Conservation (phyloP, 2,113 vertebrate species). For the Sapajus apella region DNA sequence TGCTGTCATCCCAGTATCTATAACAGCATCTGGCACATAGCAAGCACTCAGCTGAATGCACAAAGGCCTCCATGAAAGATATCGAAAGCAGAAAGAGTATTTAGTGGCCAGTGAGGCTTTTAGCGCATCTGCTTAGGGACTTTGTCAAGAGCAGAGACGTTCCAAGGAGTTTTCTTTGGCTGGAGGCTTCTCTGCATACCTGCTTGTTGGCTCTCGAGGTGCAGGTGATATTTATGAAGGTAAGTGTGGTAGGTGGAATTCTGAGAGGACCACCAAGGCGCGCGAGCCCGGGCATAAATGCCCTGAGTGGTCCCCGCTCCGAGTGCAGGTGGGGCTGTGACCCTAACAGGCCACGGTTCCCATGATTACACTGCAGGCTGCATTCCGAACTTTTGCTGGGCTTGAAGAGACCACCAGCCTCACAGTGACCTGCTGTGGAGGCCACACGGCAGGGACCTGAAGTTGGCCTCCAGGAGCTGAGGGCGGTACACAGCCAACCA, state of each 20-base stretch:
- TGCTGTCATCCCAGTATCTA: background rate
- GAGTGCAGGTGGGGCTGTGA: background rate
- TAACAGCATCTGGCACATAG: background rate
- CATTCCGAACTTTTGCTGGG: fast-evolving
- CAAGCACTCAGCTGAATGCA: background rate
- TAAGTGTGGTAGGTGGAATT: background rate
- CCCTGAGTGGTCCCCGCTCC: fast-evolving
- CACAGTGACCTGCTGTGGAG: background rate
- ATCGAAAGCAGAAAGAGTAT: background rate
- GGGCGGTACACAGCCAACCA: background rate
- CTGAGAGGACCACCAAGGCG: too few relatives aligned
- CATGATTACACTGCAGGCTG: background rate
- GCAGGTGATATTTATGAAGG: background rate
- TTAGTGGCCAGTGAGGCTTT: too few relatives aligned
- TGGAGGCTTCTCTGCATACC: fast-evolving
- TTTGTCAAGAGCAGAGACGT: too few relatives aligned
- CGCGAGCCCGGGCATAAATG: fast-evolving
- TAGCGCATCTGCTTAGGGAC: too few relatives aligned
- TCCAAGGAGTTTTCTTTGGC: background rate
- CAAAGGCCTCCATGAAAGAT: too few relatives aligned
- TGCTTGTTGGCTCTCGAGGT: too few relatives aligned
- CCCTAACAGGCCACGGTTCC: fast-evolving
- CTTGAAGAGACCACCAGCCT: background rate
- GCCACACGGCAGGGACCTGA: fast-evolving
- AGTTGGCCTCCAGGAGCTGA: background rate